Evolutionary conservation across 2,888 invertebrate genomes (phyloP).

Genomic region (Cremastinae sp.): DNA sequence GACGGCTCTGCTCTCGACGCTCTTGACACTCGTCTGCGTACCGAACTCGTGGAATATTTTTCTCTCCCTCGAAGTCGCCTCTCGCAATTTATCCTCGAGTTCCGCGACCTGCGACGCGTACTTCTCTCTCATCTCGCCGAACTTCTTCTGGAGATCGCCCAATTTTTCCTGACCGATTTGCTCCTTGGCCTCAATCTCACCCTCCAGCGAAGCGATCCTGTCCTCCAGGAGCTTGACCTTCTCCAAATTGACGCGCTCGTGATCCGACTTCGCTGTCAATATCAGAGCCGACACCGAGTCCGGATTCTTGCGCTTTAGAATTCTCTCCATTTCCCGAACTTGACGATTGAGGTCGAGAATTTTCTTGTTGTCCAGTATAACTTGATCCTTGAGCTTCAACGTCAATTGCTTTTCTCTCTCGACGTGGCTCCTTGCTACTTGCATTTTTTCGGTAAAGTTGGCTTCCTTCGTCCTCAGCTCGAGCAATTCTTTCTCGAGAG

Average conservation of each 20-base stretch:
- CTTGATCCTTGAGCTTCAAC: slow-evolving; percentile 77
- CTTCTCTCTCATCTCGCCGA: slow-evolving; percentile 88
- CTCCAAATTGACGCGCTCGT: slow-evolving; percentile 73
- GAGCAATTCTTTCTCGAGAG: slow-evolving; percentile 76
- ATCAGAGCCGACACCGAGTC: slow-evolving; percentile 91
- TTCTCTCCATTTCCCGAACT: slow-evolving; percentile 91
- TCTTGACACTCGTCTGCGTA: slow-evolving; percentile 71
- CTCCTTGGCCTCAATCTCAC: slow-evolving; percentile 87
- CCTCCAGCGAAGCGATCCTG: slow-evolving; percentile 86
- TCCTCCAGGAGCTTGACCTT: slow-evolving; percentile 85
- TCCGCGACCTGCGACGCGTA: slow-evolving; percentile 85
- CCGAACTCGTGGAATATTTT: slow-evolving; percentile 71
- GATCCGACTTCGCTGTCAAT: slow-evolving; percentile 76
- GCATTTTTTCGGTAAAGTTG: slow-evolving; percentile 72
- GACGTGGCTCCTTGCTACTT: slow-evolving; percentile 72
- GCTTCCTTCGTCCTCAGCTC: slow-evolving; percentile 73
- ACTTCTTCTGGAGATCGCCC: slow-evolving; percentile 88
- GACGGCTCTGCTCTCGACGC: slow-evolving; percentile 69
- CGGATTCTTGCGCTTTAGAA: slow-evolving; percentile 89
- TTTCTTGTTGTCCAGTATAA: slow-evolving; percentile 80
- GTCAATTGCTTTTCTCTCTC: slow-evolving; percentile 77
- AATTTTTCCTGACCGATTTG: slow-evolving; percentile 87
- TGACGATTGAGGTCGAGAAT: slow-evolving; percentile 90
- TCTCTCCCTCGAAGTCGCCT: slow-evolving; percentile 65
- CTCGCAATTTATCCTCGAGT: slow-evolving; percentile 71